These are phyloP conservation scores for Nycticorax nycticorax DNA, from an alignment of 2,113 vertebrate species.

Conservation along the genomic window DNA sequence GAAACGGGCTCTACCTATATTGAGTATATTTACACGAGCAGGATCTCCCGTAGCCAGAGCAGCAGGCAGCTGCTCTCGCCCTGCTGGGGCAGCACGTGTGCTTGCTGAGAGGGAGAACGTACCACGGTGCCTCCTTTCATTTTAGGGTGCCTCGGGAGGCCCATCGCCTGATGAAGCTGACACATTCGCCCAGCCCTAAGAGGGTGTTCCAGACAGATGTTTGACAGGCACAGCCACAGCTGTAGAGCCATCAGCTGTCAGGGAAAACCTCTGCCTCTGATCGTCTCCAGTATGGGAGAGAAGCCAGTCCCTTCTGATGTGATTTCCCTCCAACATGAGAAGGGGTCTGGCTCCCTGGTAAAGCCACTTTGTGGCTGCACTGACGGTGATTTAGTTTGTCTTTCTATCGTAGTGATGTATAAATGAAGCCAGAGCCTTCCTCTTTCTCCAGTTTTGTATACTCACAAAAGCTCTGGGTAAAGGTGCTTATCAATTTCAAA, in stretches of 20 bases:
- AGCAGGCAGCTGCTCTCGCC: not conserved
- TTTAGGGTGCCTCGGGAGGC: not conserved
- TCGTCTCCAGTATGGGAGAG: not conserved
- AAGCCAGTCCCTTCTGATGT: not conserved
- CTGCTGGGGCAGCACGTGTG: not conserved
- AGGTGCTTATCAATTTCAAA: not conserved
- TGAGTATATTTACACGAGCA: not conserved
- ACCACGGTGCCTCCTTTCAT: not conserved
- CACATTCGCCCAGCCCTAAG: not conserved
- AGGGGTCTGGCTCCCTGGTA: not conserved
- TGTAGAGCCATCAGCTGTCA: not conserved
- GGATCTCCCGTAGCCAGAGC: fast-evolving
- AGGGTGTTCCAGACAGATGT: not conserved
- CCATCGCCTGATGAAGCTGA: not conserved
- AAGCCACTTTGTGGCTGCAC: not conserved
- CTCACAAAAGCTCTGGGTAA: not conserved
- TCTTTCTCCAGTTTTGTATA: not conserved
- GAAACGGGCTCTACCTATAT: not conserved
- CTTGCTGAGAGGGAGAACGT: not conserved
- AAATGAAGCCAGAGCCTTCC: not conserved
- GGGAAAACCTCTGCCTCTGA: not conserved
- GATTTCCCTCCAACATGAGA: not conserved
- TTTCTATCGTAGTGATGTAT: not conserved
- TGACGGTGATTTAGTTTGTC: not conserved
- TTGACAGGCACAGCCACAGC: not conserved